Conservation (phyloP, 2,113 vertebrate genomes). For the Heterotis niloticus region DNA sequence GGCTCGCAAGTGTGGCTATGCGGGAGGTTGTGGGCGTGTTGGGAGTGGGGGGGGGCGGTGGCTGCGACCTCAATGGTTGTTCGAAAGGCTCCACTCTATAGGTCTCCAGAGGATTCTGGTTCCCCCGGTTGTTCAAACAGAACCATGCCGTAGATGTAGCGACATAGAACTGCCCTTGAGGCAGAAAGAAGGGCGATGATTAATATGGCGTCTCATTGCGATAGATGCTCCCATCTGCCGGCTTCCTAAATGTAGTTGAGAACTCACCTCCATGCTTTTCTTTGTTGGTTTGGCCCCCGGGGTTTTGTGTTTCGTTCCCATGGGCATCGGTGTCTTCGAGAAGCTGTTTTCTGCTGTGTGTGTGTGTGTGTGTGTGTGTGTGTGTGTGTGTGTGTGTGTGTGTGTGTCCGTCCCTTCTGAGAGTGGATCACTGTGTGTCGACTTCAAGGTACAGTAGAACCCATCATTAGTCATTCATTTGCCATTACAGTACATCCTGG, state of each 20-base stretch:
- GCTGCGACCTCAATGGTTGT: not conserved
- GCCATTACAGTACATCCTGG: too few species aligned
- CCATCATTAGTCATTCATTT: too few species aligned
- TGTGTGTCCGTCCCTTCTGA: conserved; percentile 5
- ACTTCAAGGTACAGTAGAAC: too few species aligned
- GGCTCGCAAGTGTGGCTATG: not conserved
- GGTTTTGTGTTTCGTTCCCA: not conserved
- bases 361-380: conserved; percentile 5
- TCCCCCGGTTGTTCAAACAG: not conserved
- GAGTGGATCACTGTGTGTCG: not conserved
- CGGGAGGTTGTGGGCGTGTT: not conserved
- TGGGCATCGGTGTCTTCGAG: not conserved
- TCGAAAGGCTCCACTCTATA: not conserved
- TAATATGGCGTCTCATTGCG: not conserved
- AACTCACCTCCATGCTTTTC: not conserved
- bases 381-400: conserved; percentile 15
- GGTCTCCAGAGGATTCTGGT: not conserved
- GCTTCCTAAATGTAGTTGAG: not conserved
- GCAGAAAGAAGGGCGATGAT: not conserved
- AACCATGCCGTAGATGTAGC: not conserved
- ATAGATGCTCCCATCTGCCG: not conserved
- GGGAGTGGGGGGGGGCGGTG: too few species aligned
- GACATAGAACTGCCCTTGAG: not conserved
- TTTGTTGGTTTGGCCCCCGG: not conserved
- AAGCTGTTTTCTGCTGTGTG: not conserved